Conservation (phyloP, 2,797 vertebrate genomes). For the Ceyx erithaca region DNA sequence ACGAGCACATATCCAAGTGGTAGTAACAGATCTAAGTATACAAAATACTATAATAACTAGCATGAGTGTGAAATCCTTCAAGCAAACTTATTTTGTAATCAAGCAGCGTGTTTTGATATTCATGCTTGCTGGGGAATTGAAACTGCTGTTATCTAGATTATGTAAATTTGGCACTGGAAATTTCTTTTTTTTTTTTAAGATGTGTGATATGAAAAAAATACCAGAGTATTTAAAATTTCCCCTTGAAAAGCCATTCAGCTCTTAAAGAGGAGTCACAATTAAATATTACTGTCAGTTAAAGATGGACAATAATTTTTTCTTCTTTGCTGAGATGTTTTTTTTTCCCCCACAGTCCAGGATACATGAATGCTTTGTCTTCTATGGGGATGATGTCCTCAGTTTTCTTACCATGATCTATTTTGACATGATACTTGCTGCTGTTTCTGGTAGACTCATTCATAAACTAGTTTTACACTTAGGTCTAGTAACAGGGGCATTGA, state of each 20-base stretch:
- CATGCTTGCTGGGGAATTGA: neutral
- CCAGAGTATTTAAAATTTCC: neutral
- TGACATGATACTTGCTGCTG: neutral
- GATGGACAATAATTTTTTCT: neutral
- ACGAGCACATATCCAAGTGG: neutral
- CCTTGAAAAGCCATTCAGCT: neutral
- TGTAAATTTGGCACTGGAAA: neutral
- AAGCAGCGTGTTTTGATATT: neutral
- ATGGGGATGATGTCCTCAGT: neutral
- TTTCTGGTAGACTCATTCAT: neutral
- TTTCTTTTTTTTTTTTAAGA: neutral
- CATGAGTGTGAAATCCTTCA: neutral
- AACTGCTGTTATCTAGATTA: neutral
- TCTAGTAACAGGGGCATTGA: neutral
- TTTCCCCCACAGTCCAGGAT: neutral
- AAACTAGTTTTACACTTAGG: neutral
- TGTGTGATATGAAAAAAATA: neutral
- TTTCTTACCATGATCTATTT: neutral
- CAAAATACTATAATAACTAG: neutral
- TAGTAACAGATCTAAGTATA: neutral
- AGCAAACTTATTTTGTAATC: neutral
- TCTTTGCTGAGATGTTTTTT: slow-evolving; percentile 1
- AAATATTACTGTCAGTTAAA: neutral
- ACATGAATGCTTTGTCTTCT: neutral
- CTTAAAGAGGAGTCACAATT: neutral